phyloP scores from a whole-genome alignment of 2,888 invertebrate genomes.

The Melanotus villosus region DNA sequence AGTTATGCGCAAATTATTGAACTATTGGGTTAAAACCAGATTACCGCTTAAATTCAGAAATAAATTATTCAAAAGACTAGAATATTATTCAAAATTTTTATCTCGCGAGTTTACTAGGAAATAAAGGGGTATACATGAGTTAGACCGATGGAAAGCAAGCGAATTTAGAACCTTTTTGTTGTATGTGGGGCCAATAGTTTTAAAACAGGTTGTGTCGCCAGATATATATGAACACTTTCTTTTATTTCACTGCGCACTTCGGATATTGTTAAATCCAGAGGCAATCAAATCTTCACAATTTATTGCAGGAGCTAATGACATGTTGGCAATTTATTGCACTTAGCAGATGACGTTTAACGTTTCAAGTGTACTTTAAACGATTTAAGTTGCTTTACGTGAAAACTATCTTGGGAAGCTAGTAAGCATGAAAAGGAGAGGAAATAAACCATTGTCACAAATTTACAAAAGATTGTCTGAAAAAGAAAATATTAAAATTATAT shows the following conservation, averaged over 20 bases:
- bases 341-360: not conserved
- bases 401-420: constrained; percentile 23
- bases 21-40: not conserved
- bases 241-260: not conserved
- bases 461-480: not conserved
- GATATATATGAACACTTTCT: not conserved
- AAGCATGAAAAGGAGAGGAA: constrained; percentile 6
- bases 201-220: not conserved
- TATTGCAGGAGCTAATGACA: not conserved
- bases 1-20: constrained; percentile 30
- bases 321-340: not conserved
- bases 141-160: constrained; percentile 3
- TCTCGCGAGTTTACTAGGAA: not conserved
- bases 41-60: not conserved
- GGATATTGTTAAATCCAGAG: not conserved
- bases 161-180: not conserved
- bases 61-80: not conserved
- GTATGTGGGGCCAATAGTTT: not conserved
- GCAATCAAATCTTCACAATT: not conserved
- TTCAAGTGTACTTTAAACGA: constrained; percentile 9
- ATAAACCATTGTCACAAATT: constrained; percentile 16
- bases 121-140: not conserved
- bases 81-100: not conserved
- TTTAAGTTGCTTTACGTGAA: constrained; percentile 29
- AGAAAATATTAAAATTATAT: not conserved